Evolutionary conservation across 2,888 invertebrate genomes (phyloP).

Genomic region (Buathra laborator): DNA sequence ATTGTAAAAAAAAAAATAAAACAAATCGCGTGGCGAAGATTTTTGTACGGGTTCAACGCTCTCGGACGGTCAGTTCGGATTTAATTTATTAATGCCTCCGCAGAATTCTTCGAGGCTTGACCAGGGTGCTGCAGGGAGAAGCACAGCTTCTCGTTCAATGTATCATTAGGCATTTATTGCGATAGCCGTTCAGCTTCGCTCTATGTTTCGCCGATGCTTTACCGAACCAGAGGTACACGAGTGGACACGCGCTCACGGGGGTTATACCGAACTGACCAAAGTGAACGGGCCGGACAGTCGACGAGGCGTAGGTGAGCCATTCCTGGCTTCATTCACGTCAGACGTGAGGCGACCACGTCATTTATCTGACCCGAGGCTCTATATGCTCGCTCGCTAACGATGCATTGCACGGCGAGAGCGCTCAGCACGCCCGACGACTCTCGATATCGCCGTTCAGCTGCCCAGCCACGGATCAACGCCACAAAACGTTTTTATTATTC

Average conservation of each 20-base stretch:
- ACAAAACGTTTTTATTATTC: constrained; percentile 58
- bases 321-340: constrained; percentile 83
- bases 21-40: constrained; percentile 2
- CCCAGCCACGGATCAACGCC: constrained; percentile 55
- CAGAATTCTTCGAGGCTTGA: constrained; percentile 55
- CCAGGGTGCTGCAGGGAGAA: constrained; percentile 19
- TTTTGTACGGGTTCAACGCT: constrained; percentile 40
- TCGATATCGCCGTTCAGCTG: constrained; percentile 66
- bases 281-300: constrained; percentile 44
- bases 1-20: constrained; percentile 1
- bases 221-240: constrained; percentile 42
- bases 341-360: constrained; percentile 82
- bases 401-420: constrained; percentile 77
- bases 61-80: constrained; percentile 48
- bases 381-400: constrained; percentile 79
- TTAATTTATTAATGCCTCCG: constrained; percentile 65
- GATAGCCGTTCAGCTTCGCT: constrained; percentile 71
- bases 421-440: constrained; percentile 62
- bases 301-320: constrained; percentile 76
- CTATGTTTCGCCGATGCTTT: constrained; percentile 42
- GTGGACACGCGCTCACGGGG: constrained; percentile 46
- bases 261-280: constrained; percentile 47
- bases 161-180: constrained; percentile 82
- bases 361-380: constrained; percentile 79
- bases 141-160: constrained; percentile 72